Evolutionary conservation across 2,113 vertebrate genomes (phyloP).

Genomic region (Scatophagus argus): DNA sequence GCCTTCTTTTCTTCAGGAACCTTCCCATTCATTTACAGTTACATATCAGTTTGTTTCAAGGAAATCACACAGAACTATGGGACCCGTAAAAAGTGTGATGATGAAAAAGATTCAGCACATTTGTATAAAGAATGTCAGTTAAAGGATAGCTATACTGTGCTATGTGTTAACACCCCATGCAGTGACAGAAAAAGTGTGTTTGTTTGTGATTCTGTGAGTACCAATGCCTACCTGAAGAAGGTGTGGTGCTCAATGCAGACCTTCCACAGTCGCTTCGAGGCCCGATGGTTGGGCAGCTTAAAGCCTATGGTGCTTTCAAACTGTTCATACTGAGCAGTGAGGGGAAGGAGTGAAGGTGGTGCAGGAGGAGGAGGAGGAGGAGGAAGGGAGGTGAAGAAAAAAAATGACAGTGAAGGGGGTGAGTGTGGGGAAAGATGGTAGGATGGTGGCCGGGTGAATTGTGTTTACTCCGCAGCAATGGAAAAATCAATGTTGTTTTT

Average conservation of each 20-base stretch:
- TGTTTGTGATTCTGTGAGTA: constrained; percentile 7
- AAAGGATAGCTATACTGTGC: constrained; percentile 3
- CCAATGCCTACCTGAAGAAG: constrained; percentile 93
- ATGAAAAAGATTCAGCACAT: background rate
- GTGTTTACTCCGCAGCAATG: constrained; percentile 63
- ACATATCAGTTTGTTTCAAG: background rate
- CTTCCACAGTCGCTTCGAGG: constrained; percentile 98
- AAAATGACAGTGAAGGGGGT: constrained; percentile 60
- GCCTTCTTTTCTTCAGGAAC: background rate
- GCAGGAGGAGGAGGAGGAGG: constrained; percentile 22
- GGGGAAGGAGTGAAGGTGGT: constrained; percentile 39
- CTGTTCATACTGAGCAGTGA: constrained; percentile 91
- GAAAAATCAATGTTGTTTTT: constrained; percentile 61
- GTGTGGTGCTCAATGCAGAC: constrained; percentile 99
- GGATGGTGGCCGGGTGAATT: constrained; percentile 52
- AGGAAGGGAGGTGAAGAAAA: constrained; percentile 35
- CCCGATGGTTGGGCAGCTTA: constrained; percentile 98
- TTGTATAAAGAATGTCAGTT: background rate
- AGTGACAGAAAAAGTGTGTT: constrained; percentile 26
- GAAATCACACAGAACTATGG: background rate
- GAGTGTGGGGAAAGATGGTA: constrained; percentile 56
- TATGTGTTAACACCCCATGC: constrained; percentile 45
- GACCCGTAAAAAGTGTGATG: too few relatives aligned
- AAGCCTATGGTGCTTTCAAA: constrained; percentile 99
- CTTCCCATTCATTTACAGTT: background rate